A percentile compares a stretch with the other conserved stretches of the same genome.
phyloP scores from a whole-genome alignment of 1,140 invertebrate species.

The Triops cancriformis region DNA sequence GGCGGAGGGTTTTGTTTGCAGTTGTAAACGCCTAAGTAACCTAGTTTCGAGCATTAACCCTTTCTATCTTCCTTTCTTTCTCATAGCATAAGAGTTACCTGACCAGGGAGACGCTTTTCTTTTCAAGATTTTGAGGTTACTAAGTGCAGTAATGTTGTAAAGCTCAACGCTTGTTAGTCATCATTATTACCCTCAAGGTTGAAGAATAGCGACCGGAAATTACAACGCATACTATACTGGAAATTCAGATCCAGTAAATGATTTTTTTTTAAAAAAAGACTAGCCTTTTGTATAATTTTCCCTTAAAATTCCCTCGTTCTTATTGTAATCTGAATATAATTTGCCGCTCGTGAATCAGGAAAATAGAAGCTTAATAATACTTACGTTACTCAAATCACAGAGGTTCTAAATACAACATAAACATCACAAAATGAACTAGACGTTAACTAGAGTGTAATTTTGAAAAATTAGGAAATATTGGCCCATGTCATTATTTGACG shows the following conservation, averaged over 20 bases:
- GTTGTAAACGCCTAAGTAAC: neutral
- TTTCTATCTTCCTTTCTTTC: neutral
- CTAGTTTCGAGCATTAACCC: neutral
- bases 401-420: neutral
- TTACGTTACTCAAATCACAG: neutral
- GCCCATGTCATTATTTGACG: neutral
- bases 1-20: neutral
- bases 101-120: neutral
- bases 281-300: too few species aligned
- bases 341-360: too few species aligned
- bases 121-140: neutral
- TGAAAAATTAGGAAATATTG: neutral
- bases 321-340: too few species aligned
- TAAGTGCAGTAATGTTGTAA: neutral
- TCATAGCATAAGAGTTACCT: neutral
- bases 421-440: slow-evolving; percentile 1
- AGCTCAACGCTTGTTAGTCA: neutral
- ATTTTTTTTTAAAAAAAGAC: too few species aligned
- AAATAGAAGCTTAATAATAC: neutral
- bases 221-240: too few species aligned
- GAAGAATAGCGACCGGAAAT: neutral
- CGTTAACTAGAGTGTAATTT: neutral
- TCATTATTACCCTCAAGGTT: neutral
- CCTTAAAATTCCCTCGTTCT: too few species aligned
- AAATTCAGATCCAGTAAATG: too few species aligned